phyloP scores from a whole-genome alignment of 2,797 vertebrate species.

The Clarias pachynema region DNA sequence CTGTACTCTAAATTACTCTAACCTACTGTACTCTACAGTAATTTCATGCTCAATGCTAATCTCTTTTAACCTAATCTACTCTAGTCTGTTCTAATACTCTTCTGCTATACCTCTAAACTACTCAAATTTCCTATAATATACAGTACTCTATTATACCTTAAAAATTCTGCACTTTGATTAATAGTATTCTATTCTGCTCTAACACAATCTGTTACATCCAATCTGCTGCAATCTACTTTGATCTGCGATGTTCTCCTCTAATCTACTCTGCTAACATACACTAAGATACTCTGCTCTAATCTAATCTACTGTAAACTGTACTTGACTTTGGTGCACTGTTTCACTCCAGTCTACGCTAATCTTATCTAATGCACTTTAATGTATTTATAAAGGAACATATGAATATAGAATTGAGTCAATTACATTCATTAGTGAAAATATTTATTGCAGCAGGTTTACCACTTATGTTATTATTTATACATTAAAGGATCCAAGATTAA shows the following conservation, averaged over 20 bases:
- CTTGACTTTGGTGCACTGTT: background rate
- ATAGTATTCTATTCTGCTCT: no score
- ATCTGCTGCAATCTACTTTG: no score
- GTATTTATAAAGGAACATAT: background rate
- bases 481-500: background rate
- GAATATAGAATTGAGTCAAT: background rate
- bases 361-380: background rate
- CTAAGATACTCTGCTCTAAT: background rate
- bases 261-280: no score
- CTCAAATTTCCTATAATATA: no score
- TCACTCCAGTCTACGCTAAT: background rate
- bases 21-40: background rate
- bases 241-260: no score
- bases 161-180: no score
- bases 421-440: background rate
- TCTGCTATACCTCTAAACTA: no score
- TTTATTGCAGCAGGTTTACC: background rate
- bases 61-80: background rate
- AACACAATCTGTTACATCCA: no score
- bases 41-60: background rate
- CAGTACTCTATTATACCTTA: no score
- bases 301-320: background rate
- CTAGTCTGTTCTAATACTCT: no score
- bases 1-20: background rate
- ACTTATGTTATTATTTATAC: background rate